Evolutionary conservation across 2,797 vertebrate genomes (phyloP).

Genomic region (Halcyon chelicuti): DNA sequence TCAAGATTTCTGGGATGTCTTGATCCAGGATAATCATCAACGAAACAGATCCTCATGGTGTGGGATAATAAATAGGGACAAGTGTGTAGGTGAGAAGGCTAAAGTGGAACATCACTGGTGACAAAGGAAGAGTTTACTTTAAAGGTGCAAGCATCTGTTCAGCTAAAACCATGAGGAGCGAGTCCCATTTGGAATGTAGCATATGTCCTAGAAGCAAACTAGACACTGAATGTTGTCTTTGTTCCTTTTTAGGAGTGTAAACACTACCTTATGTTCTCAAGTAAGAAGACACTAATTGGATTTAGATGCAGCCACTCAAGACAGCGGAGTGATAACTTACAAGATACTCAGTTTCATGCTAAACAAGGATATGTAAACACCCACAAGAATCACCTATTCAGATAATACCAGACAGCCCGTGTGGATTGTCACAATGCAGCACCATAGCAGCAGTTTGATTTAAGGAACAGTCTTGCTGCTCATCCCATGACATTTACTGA

Average conservation of each 20-base stretch:
- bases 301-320: constrained; percentile 1
- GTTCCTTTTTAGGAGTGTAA: constrained; percentile 56
- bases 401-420: constrained; percentile 8
- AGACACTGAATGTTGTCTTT: constrained; percentile 1
- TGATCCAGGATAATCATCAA: neutral
- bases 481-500: neutral
- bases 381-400: neutral
- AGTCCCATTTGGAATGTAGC: constrained; percentile 9
- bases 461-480: constrained; percentile 40
- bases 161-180: neutral
- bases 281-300: constrained; percentile 1
- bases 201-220: neutral
- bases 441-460: constrained; percentile 12
- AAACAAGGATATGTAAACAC: constrained; percentile 43
- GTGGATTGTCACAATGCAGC: constrained; percentile 33
- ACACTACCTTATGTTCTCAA: constrained; percentile 51
- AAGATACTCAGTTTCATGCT: constrained; percentile 8
- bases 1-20: neutral
- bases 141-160: constrained; percentile 20
- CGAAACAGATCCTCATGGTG: neutral
- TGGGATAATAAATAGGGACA: constrained; percentile 33
- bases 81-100: neutral
- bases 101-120: neutral
- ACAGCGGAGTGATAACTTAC: neutral
- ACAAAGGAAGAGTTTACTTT: neutral